Evolutionary conservation across 2,888 invertebrate species (phyloP), one percentile per base, ranked within the genome.

Genomic region (Pyralis farinalis): DNA sequence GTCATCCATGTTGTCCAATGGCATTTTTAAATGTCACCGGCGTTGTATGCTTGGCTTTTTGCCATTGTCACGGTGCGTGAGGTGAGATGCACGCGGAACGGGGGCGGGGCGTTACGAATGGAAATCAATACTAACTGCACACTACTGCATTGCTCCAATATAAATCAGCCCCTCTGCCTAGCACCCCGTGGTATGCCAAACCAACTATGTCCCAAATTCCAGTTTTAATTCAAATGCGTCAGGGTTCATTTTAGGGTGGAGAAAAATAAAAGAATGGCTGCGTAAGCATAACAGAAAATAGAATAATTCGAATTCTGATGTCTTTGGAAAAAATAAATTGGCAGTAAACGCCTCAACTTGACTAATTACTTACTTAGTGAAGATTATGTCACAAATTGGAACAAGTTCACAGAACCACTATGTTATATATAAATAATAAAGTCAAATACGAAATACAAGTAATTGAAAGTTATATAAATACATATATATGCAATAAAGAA

Each of bases 111-210:
- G 74, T 73, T 70, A 69, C 74, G 71, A 83, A 83, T 86, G 83
- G 88, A 87, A 89, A 89, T 89, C 89, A 87, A 89, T 90, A 89
- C 87, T 83, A 86, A 89, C 85, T 89, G 87, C 88, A 89, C 78
- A 81, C 78, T 83, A 83, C 84, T 87, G 88, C 89, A 89, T 81
- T 88, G 89, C 88, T 89, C 85, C 75, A 85, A 70, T 78, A 88
- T 89, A 89, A 89, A 89, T 90, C 89, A 86, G 66, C 71, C 75
- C 73, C 74, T 71, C 63, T 75, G 70, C 73, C 70, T 63, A 67
- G 66, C 72, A 71, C 73, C 71, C 76, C 68, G 71, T 57, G 53
- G 78, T 73, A 79, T 84, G 82, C 80, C 79, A 81, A 81, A 78
- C 70, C 54, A 42, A 40, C 42, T 39, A 44, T 45, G 63, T 58